Evolutionary conservation across 2,113 vertebrate species (phyloP).

Genomic region (Microcebus tavaratra): DNA sequence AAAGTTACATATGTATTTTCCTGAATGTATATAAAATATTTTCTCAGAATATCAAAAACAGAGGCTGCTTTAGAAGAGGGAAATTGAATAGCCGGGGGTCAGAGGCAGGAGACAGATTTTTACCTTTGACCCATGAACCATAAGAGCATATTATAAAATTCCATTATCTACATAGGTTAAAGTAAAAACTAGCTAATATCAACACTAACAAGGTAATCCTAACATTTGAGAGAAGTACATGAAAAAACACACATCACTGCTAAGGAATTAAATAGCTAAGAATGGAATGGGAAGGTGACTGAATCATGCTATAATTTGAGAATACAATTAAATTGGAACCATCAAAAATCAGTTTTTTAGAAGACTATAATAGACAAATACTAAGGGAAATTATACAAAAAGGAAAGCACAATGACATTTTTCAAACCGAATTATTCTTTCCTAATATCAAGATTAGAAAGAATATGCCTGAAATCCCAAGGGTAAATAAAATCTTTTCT

Average conservation of each 20-base stretch:
- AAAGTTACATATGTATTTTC: background rate
- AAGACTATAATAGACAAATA: background rate
- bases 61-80: background rate
- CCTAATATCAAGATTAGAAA: constrained; percentile 21
- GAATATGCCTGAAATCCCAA: background rate
- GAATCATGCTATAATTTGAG: background rate
- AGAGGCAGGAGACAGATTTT: background rate
- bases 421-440: constrained; percentile 28
- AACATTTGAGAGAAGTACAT: background rate
- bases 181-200: background rate
- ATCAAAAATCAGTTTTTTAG: constrained; percentile 36
- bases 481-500: background rate
- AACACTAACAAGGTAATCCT: background rate
- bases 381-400: background rate
- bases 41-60: background rate
- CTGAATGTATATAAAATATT: background rate
- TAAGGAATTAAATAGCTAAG: background rate
- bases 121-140: background rate
- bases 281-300: background rate
- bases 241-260: background rate
- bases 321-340: constrained; percentile 20
- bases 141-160: background rate
- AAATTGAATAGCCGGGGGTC: background rate
- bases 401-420: background rate
- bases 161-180: background rate